phyloP scores from a whole-genome alignment of 2,797 vertebrate species.

The Catamblyrhynchus diadema region DNA sequence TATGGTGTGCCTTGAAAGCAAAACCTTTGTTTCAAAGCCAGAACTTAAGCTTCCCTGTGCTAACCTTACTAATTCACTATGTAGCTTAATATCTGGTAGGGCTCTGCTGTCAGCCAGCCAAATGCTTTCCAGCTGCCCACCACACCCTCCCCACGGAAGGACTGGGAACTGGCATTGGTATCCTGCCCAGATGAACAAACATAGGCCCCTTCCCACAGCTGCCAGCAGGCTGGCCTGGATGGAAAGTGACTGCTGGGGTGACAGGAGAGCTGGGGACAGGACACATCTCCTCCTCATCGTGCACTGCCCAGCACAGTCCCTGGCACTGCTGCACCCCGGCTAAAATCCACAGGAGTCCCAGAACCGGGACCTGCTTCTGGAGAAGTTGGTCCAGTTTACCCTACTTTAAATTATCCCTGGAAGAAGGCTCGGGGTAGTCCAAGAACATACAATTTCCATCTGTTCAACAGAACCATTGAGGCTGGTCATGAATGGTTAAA shows the following conservation, averaged over 20 bases:
- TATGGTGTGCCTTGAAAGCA: neutral
- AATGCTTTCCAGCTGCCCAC: neutral
- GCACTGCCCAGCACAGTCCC: fast-evolving
- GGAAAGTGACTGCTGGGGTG: fast-evolving
- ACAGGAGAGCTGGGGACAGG: neutral
- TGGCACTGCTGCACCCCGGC: neutral
- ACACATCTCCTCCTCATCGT: fast-evolving
- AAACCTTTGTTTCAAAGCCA: neutral
- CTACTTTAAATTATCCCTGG: neutral
- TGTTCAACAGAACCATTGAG: neutral
- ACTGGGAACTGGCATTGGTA: neutral
- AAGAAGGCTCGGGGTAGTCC: neutral
- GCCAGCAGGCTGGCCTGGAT: neutral
- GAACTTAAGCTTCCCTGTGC: neutral
- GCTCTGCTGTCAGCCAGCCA: neutral
- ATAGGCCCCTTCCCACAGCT: fast-evolving
- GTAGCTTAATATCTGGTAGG: neutral
- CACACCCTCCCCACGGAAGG: neutral
- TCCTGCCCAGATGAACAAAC: neutral
- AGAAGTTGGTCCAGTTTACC: neutral
- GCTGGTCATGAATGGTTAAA: neutral
- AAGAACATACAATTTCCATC: neutral
- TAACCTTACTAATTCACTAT: neutral
- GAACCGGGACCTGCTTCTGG: neutral
- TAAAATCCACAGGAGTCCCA: neutral